These are phyloP conservation scores for Melinopterus prodromus DNA, from an alignment of 2,888 invertebrate genomes.

Conservation along the genomic window DNA sequence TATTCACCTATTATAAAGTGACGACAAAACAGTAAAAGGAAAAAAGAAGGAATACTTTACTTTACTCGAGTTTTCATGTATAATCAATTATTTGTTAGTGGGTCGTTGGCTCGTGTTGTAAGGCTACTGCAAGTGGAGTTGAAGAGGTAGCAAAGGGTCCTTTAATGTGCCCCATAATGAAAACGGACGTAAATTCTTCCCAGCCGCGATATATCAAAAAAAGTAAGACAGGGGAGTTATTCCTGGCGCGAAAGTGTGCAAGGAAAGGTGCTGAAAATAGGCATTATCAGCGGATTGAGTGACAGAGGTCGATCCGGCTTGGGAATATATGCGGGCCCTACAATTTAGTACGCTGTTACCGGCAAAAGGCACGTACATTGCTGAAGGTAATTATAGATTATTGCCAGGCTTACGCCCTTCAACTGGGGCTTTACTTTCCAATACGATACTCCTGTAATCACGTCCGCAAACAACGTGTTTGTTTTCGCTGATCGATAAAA, in stretches of 20 bases:
- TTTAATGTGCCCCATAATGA: background rate
- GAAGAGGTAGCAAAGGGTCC: background rate
- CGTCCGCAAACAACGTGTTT: background rate
- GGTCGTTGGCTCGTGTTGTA: background rate
- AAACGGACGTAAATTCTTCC: background rate
- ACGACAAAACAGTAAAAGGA: too few species aligned
- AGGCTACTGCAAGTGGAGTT: background rate
- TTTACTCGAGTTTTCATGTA: too few species aligned
- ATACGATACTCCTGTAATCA: background rate
- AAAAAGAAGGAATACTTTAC: too few species aligned
- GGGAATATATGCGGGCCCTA: background rate
- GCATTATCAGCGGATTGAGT: background rate
- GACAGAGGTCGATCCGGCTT: background rate
- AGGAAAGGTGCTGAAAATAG: background rate
- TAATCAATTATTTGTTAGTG: too few species aligned
- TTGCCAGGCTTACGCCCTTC: too few species aligned
- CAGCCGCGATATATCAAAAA: background rate
- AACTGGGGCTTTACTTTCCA: background rate
- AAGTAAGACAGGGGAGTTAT: slow-evolving; percentile 4
- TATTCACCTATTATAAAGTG: too few species aligned
- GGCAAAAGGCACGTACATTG: background rate
- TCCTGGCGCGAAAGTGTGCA: background rate
- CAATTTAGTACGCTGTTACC: background rate
- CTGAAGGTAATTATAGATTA: background rate
- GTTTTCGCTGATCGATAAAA: background rate